These are phyloP conservation scores for Chaetophractus vellerosus DNA, from an alignment of 2,797 vertebrate species.

Conservation along the genomic window DNA sequence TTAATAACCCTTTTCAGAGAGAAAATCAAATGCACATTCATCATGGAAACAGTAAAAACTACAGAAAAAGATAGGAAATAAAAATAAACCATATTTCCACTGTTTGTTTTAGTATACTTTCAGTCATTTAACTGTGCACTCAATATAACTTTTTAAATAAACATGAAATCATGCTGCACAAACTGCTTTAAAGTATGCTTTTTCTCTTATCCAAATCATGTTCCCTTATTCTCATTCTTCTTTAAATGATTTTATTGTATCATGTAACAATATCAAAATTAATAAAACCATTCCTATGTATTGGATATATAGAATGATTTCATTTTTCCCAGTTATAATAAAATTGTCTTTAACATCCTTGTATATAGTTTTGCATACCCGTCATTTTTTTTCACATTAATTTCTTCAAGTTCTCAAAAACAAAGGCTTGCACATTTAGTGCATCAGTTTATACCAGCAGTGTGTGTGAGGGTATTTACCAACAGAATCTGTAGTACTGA, in stretches of 20 bases:
- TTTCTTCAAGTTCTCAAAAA: constrained; percentile 44
- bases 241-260: background rate
- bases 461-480: background rate
- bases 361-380: background rate
- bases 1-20: background rate
- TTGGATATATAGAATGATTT: background rate
- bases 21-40: background rate
- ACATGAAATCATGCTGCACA: background rate
- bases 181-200: background rate
- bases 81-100: background rate
- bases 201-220: background rate
- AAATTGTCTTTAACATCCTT: background rate
- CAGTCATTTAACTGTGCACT: background rate
- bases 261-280: background rate
- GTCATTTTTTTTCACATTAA: background rate
- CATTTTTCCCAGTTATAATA: background rate
- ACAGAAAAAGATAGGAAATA: background rate
- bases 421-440: background rate
- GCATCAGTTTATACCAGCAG: background rate
- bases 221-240: background rate
- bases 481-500: background rate
- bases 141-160: background rate
- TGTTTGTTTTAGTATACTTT: background rate
- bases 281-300: background rate
- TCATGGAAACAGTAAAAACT: background rate